A percentile compares a stretch with the other conserved stretches of the same genome.
These are phyloP conservation scores for Eulacestoma nigropectus DNA, from an alignment of 2,113 vertebrate species.

Conservation along the genomic window DNA sequence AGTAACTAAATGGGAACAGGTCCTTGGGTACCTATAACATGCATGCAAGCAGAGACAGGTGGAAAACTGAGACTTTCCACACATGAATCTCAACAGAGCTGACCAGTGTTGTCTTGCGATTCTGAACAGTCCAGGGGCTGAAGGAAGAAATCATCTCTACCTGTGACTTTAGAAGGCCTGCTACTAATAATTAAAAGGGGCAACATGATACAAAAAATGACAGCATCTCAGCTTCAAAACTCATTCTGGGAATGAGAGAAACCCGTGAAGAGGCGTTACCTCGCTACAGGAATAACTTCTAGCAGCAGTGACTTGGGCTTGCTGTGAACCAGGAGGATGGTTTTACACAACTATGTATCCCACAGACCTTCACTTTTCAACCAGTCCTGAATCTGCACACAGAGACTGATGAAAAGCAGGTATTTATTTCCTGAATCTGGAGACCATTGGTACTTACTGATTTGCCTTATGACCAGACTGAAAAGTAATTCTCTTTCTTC, in stretches of 20 bases:
- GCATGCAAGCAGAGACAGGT: neutral
- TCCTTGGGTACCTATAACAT: neutral
- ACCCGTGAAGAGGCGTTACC: neutral
- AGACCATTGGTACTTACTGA: neutral
- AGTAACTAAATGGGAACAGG: neutral
- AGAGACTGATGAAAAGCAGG: neutral
- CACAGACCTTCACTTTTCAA: neutral
- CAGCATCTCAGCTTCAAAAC: neutral
- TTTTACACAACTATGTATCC: neutral
- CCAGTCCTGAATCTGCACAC: neutral
- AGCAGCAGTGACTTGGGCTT: neutral
- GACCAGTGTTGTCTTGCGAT: neutral
- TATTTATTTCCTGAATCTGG: neutral
- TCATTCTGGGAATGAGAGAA: neutral
- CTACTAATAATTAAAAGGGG: neutral
- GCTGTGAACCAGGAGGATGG: neutral
- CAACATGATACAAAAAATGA: neutral
- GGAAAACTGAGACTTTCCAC: neutral
- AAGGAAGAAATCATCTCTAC: neutral
- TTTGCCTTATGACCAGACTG: neutral
- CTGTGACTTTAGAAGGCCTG: neutral
- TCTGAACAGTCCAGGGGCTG: neutral
- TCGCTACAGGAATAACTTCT: neutral
- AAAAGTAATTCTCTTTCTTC: neutral
- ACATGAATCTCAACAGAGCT: neutral